Base-by-base conservation (phyloP, 2,113 vertebrate species). In the Pelecanoides urinatrix region DNA sequence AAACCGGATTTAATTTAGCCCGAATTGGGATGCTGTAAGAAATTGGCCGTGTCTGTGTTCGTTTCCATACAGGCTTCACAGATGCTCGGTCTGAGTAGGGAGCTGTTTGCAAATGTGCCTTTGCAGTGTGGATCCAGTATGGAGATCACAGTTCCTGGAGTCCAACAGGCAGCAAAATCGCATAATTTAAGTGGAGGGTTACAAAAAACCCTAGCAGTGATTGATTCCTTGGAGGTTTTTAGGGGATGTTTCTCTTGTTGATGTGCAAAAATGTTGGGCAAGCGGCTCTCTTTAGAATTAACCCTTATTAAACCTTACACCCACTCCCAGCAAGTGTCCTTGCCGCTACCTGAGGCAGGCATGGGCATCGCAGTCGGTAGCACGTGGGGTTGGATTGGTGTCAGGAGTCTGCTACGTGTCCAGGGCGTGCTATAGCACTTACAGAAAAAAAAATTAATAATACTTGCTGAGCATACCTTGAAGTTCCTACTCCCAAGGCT, bases 31-130 rank as follows among this genome's bases (percentile, higher is more conserved):
- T 29, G 22, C 50, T 25, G 27, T 10, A 13, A 52, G 71, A 11
- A 70, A 71, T 2, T 49, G 30, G 52, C 55, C 1, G 0, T 0
- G 0, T 15, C 56, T 52, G 22, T 30, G 83, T 22, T 16, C 50
- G 36, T 23, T 34, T 49, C 44, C 5, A 0, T 2, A 8, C 56
- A 32, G 50, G 72, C 52, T 74, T 63, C 58, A 6, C 40, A 30
- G 89, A 13, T 18, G 75, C 47, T 83, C 0, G 1, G 19, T 16
- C 36, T 71, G 59, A 62, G 47, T 2, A 74, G 68, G 76, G 65
- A 89, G 49, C 23, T 20, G 23, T 44, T 77, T 32, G 73, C 49
- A 86, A 34, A 63, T 91, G 36, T 15, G 40, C 55, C 40, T 85
- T 76, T 36, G 63, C n/a, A 20, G 42, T 36, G 75, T 34, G 80